phyloP scores from a whole-genome alignment of 2,888 invertebrate species.

The Erebia epiphron region DNA sequence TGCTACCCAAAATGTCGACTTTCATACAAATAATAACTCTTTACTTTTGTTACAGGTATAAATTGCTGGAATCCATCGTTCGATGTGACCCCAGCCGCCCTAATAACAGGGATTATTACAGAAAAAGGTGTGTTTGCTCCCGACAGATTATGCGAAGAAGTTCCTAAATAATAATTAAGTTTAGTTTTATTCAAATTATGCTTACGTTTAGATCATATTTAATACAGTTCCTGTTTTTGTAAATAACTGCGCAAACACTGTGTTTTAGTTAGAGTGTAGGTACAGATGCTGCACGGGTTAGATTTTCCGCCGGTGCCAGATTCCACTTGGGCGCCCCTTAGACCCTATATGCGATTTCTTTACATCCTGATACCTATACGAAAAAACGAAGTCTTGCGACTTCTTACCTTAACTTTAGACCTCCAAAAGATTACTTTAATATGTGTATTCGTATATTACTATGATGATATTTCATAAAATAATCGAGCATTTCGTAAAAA shows the following conservation, averaged over 20 bases:
- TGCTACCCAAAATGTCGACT: not conserved
- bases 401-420: too few relatives aligned
- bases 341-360: too few relatives aligned
- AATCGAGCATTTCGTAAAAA: too few relatives aligned
- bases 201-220: conserved; percentile 3
- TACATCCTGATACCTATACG: too few relatives aligned
- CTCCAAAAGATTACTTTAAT: too few relatives aligned
- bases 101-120: conserved; percentile 97
- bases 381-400: too few relatives aligned
- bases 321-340: too few relatives aligned
- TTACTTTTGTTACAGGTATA: conserved; percentile 85
- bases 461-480: too few relatives aligned
- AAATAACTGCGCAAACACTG: not conserved
- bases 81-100: conserved; percentile 96
- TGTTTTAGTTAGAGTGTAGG: not conserved
- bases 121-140: conserved; percentile 94
- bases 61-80: conserved; percentile 99
- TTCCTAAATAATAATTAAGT: conserved; percentile 38
- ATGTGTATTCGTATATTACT: too few relatives aligned
- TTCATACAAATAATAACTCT: not conserved
- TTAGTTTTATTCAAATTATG: not conserved
- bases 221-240: conserved; percentile 31
- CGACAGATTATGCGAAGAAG: conserved; percentile 61
- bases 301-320: too few relatives aligned
- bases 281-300: too few relatives aligned